Evolutionary conservation across 2,113 vertebrate genomes (phyloP), one percentile per base, ranked within the genome.

Genomic region (Chaenocephalus aceratus): DNA sequence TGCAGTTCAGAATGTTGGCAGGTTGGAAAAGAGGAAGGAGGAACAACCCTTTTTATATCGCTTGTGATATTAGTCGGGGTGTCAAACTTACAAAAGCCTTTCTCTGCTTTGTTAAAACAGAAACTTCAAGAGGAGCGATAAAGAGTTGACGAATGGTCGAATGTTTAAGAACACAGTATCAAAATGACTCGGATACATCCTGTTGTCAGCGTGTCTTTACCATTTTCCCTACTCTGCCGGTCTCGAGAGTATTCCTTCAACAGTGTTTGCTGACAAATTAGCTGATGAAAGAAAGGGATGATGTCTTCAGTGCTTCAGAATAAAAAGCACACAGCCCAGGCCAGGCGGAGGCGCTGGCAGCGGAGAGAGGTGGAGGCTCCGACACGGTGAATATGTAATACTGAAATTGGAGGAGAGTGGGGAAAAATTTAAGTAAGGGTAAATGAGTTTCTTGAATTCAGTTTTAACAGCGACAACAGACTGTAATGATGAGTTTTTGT

Each of bases 291-390:
- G 11, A 65, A 54, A 13, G 0, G 15, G 2, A 49, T 65, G 56
- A 23, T 6, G 11, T 52, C 34, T 58, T 52, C 21, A 46, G 46
- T 5, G 18, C 41, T 68, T 54, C n/a, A 53, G 56, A 41, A 41
- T 41, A 44, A 48, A 41, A 62, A 69, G 34, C 70, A 72, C 21
- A 16, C 53, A 52, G 36, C 13, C 44, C 51, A 18, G 58, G 52
- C 71, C 41, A 36, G 75, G 36, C 10, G 34, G 26, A 68, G 41
- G 52, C 59, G 45, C 53, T 70, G 59, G 76, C 65, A 44, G 71
- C 11, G 44, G 46, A 58, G 46, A 8, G 41, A 66, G 45, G 15
- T 56, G 72, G 21, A 21, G 21, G 21, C 21, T 44, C 67, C 49
- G 45, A 61, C 61, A 56, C 9, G 6, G 18, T 26, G 36, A 54